phyloP scores from a whole-genome alignment of 2,797 vertebrate genomes.

The Scolopax rusticola region DNA sequence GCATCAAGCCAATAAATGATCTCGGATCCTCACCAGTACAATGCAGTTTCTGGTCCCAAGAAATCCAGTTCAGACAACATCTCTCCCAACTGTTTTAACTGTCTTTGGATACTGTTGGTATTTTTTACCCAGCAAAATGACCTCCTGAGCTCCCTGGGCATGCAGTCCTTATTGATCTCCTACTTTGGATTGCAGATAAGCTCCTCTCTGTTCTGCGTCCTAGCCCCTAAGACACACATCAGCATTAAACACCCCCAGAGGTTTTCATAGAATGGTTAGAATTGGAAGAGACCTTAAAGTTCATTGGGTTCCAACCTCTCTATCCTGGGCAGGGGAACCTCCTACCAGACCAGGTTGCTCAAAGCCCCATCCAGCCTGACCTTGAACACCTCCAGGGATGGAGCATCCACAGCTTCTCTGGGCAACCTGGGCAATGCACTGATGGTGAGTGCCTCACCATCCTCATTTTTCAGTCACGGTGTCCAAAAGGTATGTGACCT shows the following conservation, averaged over 20 bases:
- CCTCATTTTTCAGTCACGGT: not conserved
- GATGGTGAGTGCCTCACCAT: not conserved
- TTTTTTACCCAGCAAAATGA: not conserved
- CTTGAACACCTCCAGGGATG: not conserved
- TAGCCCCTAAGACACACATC: not conserved
- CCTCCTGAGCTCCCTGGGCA: not conserved
- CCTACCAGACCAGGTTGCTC: not conserved
- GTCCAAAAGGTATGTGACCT: accelerated
- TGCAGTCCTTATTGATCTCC: not conserved
- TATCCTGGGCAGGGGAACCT: not conserved
- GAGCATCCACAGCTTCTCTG: not conserved
- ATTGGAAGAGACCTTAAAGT: not conserved
- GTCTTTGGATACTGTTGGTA: not conserved
- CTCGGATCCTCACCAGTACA: not conserved
- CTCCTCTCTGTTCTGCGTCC: not conserved
- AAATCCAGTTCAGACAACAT: not conserved
- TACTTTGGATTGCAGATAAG: not conserved
- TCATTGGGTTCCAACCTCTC: not conserved
- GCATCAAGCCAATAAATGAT: not conserved
- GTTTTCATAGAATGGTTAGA: not conserved
- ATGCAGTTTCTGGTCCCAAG: not conserved
- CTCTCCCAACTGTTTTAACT: not conserved
- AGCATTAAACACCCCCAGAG: not conserved
- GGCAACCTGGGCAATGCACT: not conserved
- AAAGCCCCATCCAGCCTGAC: not conserved